Evolutionary conservation across 2,113 vertebrate species (phyloP).

Genomic region (Amphilophus citrinellus): DNA sequence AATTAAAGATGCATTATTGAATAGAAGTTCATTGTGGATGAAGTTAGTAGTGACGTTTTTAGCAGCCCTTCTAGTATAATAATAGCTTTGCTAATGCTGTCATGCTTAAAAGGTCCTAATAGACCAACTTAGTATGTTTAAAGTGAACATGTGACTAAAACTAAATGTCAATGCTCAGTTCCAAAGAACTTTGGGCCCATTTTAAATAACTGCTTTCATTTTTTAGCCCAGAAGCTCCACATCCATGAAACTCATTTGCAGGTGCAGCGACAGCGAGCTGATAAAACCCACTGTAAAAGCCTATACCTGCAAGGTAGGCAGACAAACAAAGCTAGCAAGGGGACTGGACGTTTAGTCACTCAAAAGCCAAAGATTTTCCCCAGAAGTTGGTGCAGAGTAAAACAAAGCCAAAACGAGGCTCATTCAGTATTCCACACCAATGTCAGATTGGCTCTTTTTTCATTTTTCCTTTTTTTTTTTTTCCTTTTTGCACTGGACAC

Average conservation of each 20-base stretch:
- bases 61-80: neutral
- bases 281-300: rapidly evolving
- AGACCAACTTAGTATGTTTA: neutral
- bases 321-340: neutral
- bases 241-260: neutral
- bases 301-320: neutral
- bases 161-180: neutral
- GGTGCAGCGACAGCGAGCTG: neutral
- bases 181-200: neutral
- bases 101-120: neutral
- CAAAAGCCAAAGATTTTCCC: neutral
- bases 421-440: neutral
- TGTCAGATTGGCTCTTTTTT: neutral
- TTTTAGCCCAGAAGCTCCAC: neutral
- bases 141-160: neutral
- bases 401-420: neutral
- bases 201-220: neutral
- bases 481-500: neutral
- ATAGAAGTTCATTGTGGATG: too few relatives aligned
- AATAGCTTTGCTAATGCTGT: neutral
- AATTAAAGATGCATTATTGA: too few relatives aligned
- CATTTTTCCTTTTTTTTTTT: neutral
- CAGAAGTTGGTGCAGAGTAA: rapidly evolving
- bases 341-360: neutral
- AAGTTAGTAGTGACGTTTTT: too few relatives aligned